phyloP scores from a whole-genome alignment of 2,888 invertebrate species.

The Calliopum simillimum region DNA sequence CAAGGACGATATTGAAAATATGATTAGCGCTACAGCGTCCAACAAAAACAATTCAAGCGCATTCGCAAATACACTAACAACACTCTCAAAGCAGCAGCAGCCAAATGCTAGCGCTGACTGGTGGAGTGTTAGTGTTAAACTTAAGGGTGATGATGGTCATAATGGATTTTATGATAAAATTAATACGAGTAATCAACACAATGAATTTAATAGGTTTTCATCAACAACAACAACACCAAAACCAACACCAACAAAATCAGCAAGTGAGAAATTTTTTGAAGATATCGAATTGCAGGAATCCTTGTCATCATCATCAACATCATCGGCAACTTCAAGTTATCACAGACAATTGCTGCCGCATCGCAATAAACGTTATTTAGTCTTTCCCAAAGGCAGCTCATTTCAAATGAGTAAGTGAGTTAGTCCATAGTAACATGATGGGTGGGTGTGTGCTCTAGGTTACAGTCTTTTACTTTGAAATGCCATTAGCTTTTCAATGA shows the following conservation, averaged over 20 bases:
- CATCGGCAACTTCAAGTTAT: neutral
- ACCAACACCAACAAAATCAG: constrained; percentile 22
- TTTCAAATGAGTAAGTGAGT: constrained; percentile 60
- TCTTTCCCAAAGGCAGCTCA: constrained; percentile 69
- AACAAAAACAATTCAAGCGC: constrained; percentile 5
- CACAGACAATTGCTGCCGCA: constrained; percentile 51
- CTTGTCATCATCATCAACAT: neutral
- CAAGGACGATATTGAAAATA: neutral
- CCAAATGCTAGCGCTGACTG: constrained; percentile 14
- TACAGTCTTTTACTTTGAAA: too few species aligned
- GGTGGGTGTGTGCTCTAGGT: too few species aligned
- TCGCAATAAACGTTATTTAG: constrained; percentile 68
- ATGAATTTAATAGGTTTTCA: constrained; percentile 39
- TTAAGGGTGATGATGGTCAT: constrained; percentile 17
- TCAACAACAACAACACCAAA: constrained; percentile 22
- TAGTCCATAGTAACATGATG: neutral
- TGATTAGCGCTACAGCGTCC: constrained; percentile 33
- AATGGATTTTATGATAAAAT: constrained; percentile 46
- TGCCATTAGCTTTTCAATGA: too few species aligned
- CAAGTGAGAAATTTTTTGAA: constrained; percentile 37
- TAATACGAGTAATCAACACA: constrained; percentile 47
- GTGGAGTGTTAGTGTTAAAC: constrained; percentile 1
- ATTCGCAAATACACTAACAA: constrained; percentile 50
- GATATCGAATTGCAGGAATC: constrained; percentile 39
- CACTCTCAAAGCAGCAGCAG: constrained; percentile 47